Evolutionary conservation across 2,888 invertebrate species (phyloP).

Genomic region (Peribatodes rhomboidaria): DNA sequence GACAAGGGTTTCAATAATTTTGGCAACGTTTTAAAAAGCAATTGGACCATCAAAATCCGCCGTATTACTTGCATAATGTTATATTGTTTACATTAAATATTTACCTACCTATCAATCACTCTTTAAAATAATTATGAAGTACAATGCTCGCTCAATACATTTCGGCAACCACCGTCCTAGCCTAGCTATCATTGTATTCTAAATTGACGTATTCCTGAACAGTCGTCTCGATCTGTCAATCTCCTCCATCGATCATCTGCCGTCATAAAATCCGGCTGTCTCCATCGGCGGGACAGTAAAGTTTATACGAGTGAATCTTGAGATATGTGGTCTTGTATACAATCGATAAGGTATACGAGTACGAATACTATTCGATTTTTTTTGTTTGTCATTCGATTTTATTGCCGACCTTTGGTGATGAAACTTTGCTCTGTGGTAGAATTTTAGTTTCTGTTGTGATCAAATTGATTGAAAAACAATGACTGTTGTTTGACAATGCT

Average conservation of each 20-base stretch:
- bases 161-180: background rate
- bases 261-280: constrained; percentile 23
- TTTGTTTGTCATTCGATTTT: background rate
- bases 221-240: constrained; percentile 23
- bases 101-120: too few species aligned
- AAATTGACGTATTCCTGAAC: constrained; percentile 11
- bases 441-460: too few species aligned
- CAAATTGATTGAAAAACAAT: background rate
- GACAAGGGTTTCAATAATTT: too few species aligned
- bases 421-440: background rate
- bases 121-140: too few species aligned
- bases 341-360: constrained; percentile 1
- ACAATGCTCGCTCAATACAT: background rate
- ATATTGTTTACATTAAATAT: too few species aligned
- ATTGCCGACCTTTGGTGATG: background rate
- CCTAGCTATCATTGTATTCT: background rate
- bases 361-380: background rate
- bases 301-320: constrained; percentile 27
- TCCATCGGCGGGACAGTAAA: constrained; percentile 25
- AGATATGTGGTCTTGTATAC: constrained; percentile 5
- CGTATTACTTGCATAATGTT: too few species aligned
- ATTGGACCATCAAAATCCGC: too few species aligned
- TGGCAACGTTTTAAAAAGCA: too few species aligned
- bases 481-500: background rate
- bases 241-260: constrained; percentile 31